A percentile compares a stretch with the other conserved stretches of the same genome.
Conservation (phyloP, 2,888 invertebrate species). For the Drosophila eohydei region DNA sequence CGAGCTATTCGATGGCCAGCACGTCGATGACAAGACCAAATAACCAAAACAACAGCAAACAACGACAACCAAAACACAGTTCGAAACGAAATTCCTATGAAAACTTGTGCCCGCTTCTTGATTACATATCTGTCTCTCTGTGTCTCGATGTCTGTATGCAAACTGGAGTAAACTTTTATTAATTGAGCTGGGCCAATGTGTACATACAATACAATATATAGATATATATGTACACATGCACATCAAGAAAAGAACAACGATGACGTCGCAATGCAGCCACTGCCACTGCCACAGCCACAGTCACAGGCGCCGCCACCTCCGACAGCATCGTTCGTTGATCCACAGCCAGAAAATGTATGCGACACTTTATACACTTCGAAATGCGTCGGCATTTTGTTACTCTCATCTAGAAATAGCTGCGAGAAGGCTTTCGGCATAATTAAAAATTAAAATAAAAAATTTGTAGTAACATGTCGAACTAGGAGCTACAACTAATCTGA, state of each 20-base stretch:
- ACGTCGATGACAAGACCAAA: constrained; percentile 57
- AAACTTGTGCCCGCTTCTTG: constrained; percentile 52
- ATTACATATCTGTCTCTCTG: constrained; percentile 30
- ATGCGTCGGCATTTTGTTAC: neutral
- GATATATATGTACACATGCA: neutral
- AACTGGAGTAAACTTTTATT: constrained; percentile 73
- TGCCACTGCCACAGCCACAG: neutral
- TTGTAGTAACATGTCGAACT: neutral
- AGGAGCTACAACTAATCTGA: neutral
- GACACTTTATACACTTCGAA: constrained; percentile 15
- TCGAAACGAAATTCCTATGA: constrained; percentile 54
- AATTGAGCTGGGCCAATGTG: constrained; percentile 52
- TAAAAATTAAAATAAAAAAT: too few relatives aligned
- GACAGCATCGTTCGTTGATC: constrained; percentile 22
- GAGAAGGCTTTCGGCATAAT: neutral
- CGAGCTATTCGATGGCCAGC: constrained; percentile 23
- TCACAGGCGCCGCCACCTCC: constrained; percentile 36
- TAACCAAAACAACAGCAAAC: constrained; percentile 39
- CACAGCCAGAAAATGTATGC: neutral
- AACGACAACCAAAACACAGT: constrained; percentile 49
- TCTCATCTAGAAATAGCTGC: neutral
- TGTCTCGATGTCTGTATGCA: constrained; percentile 31
- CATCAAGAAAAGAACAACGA: constrained; percentile 36
- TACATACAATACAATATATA: constrained; percentile 10
- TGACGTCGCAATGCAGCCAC: constrained; percentile 38